Conservation (phyloP, 2,888 invertebrate genomes). For the Pachydiplax longipennis region DNA sequence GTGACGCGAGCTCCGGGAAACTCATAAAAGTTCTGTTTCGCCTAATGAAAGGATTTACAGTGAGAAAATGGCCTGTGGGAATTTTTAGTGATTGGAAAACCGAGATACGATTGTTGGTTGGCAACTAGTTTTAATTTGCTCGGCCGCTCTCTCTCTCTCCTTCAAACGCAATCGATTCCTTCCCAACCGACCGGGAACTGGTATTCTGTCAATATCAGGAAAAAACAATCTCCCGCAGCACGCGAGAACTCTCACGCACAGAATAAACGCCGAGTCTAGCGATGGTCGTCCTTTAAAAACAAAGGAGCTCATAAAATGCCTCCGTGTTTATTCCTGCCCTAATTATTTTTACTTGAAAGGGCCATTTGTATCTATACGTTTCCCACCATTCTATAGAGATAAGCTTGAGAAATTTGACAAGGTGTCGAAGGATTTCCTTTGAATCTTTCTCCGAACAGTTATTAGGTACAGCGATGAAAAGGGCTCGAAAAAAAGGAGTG, state of each 20-base stretch:
- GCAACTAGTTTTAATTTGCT: background rate
- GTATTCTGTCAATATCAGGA: background rate
- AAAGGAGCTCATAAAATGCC: background rate
- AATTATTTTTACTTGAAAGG: background rate
- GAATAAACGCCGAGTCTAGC: background rate
- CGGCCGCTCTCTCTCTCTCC: background rate
- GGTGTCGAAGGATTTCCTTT: no score
- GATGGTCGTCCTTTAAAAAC: background rate
- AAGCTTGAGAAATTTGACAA: no score
- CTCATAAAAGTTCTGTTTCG: background rate
- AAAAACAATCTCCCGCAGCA: background rate
- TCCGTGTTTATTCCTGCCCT: background rate
- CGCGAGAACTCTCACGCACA: background rate
- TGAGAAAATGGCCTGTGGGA: background rate
- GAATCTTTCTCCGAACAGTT: no score
- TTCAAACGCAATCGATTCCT: background rate
- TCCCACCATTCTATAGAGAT: no score
- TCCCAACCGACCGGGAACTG: background rate
- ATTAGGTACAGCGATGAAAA: no score
- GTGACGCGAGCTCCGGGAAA: background rate
- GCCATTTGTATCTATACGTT: no score
- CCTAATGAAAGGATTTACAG: background rate
- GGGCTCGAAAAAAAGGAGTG: no score
- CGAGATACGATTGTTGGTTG: background rate
- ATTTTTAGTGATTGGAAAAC: background rate